Conservation (phyloP, 2,888 invertebrate genomes). For the Lumbricus terrestris region DNA sequence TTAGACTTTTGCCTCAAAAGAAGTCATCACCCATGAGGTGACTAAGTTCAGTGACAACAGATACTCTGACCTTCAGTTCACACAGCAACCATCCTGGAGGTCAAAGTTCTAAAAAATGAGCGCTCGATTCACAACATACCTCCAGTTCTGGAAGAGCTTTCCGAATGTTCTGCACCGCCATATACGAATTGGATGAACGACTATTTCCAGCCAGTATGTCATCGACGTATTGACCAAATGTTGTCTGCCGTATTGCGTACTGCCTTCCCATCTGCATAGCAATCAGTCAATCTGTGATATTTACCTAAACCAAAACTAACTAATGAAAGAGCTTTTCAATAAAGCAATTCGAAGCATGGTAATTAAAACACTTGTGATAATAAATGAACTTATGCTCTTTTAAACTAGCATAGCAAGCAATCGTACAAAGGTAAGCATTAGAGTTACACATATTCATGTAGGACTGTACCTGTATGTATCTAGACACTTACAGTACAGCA, state of each 20-base stretch:
- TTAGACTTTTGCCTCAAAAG: not conserved
- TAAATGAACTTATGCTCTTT: no score
- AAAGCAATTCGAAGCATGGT: not conserved
- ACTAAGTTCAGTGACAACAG: not conserved
- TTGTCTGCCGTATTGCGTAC: conserved; percentile 41
- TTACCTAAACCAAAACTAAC: not conserved
- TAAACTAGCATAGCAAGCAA: no score
- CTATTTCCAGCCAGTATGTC: conserved; percentile 39
- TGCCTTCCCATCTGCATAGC: conserved; percentile 38
- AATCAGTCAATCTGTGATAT: not conserved
- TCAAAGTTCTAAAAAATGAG: not conserved
- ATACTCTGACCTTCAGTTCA: not conserved
- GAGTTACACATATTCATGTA: no score
- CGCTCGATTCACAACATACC: conserved; percentile 15
- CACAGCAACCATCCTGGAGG: not conserved
- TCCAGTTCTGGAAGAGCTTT: conserved; percentile 40
- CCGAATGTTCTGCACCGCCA: conserved; percentile 45
- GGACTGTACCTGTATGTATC: no score
- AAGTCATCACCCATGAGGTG: not conserved
- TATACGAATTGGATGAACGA: conserved; percentile 39
- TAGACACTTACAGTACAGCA: no score
- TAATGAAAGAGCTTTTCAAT: not conserved
- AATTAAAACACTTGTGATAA: not conserved
- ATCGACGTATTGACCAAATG: conserved; percentile 40
- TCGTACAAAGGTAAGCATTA: no score